Percentiles rank a stretch among this genome's conserved stretches.
phyloP scores from a whole-genome alignment of 23 tunicate species.

The Halocynthia roretzi region DNA sequence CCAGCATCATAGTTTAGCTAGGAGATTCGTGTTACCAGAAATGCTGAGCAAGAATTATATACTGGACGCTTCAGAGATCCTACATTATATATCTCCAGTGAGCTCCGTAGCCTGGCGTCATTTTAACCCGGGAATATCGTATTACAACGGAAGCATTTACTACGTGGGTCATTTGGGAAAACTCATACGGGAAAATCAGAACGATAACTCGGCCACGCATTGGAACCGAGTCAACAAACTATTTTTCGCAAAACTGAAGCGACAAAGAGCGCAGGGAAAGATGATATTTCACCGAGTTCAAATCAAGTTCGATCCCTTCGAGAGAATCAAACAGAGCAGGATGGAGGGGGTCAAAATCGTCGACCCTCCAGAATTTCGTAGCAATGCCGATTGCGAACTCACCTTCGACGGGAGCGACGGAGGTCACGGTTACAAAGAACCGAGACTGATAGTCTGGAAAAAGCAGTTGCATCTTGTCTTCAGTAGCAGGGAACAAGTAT shows the following conservation, averaged over 20 bases:
- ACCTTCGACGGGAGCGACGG: background rate
- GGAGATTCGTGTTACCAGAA: too few species aligned
- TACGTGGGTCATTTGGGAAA: slow-evolving; percentile 5
- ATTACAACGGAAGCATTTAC: background rate
- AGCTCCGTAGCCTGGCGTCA: background rate
- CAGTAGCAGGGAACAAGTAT: background rate
- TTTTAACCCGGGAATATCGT: background rate
- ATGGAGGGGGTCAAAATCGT: background rate
- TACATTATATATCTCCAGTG: background rate
- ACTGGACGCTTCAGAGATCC: background rate
- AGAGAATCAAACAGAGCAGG: background rate
- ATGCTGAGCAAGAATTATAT: background rate
- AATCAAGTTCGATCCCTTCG: slow-evolving; percentile 6
- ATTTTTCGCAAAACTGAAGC: background rate
- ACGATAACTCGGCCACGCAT: background rate
- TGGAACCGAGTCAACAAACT: slow-evolving; percentile 1
- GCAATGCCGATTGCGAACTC: background rate
- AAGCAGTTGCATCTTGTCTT: background rate
- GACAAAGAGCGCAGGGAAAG: background rate
- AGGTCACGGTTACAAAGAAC: background rate
- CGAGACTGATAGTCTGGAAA: background rate
- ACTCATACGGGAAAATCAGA: background rate
- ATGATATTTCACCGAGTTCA: background rate
- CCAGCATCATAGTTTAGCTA: too few species aligned
- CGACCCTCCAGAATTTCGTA: slow-evolving; percentile 1